Conservation (phyloP, 1,140 invertebrate species). For the Temnothorax longispinosus region DNA sequence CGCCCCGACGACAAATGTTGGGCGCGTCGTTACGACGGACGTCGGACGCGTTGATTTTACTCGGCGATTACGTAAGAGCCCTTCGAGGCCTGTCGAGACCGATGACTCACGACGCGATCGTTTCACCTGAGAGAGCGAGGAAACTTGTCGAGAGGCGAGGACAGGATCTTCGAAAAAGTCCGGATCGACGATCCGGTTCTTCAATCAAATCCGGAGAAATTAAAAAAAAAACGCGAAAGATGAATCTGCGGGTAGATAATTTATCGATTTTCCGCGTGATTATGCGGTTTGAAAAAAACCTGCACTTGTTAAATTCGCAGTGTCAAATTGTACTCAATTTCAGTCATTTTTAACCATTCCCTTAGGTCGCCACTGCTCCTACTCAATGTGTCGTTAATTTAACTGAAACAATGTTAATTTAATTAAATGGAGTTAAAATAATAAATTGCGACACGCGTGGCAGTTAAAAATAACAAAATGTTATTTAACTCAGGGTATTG, state of each 20-base stretch:
- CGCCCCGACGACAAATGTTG: slow-evolving; percentile 28
- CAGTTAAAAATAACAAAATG: too few relatives aligned
- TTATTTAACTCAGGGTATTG: too few relatives aligned
- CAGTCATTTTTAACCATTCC: too few relatives aligned
- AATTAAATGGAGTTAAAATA: too few relatives aligned
- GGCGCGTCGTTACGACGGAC: slow-evolving; percentile 27
- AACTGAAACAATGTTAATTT: too few relatives aligned
- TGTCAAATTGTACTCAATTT: too few relatives aligned
- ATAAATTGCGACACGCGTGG: too few relatives aligned
- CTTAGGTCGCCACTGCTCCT: too few relatives aligned
- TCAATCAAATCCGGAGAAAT: not conserved
- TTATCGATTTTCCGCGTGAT: not conserved
- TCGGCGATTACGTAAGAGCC: slow-evolving; percentile 18
- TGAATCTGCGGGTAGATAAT: not conserved
- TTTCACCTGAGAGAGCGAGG: not conserved
- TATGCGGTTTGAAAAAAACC: not conserved
- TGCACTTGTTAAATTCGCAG: too few relatives aligned
- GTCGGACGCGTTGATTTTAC: slow-evolving; percentile 19
- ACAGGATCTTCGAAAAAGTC: not conserved
- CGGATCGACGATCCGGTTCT: not conserved
- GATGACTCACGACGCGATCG: slow-evolving; percentile 30
- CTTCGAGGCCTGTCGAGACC: slow-evolving; percentile 8
- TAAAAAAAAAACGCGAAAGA: not conserved
- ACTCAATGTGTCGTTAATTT: too few relatives aligned
- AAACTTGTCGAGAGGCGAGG: not conserved